Evolutionary conservation across 2,888 invertebrate genomes (phyloP), one percentile per base, ranked within the genome.

Genomic region (Sepioteuthis lessoniana): DNA sequence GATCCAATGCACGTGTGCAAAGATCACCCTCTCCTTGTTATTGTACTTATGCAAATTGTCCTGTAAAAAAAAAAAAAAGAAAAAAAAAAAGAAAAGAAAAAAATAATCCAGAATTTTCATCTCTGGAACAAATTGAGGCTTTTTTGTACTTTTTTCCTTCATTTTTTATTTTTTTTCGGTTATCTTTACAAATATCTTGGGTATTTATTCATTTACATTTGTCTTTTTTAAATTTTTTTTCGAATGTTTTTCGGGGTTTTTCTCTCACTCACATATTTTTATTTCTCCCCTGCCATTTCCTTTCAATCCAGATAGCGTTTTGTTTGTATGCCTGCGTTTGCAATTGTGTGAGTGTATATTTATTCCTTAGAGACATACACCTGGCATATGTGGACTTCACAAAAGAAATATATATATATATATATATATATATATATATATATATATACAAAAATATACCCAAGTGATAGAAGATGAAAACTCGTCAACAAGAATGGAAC

Each of bases 121-220:
- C 92, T 92, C 92, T 92, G 92, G 47, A 92, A 92, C 92, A 92
- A 92, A 46, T 90, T 90, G 35, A 90, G 37, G 37, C 42, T 91
- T 91, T 91, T 91, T 37, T 42, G 42, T 92, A 19, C 21, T 47
- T 92, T 31, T 92, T 92, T 91, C 25, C 38, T 91, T 47, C 31
- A 5, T 92, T 8, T 37, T 91, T n/a, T 92, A 10, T 92, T 47
- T 42, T 92, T 47, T 46, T 92, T 92, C 46, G 46, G 31, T 46
- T 42, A 13, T 25, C 28, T 92, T 47, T 47, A 19, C 31, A 28
- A 91, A 91, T 42, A 42, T 38, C 13, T 91, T 91, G 38, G 91
- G 46, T 31, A 91, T 38, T 31, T 46, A 46, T 42, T 91, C 46
- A 91, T 91, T 91, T 91, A 31, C 28, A 42, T 91, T 91, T 91